Evolutionary conservation across 1,140 invertebrate species (phyloP).

Genomic region (Anastatus disparis): DNA sequence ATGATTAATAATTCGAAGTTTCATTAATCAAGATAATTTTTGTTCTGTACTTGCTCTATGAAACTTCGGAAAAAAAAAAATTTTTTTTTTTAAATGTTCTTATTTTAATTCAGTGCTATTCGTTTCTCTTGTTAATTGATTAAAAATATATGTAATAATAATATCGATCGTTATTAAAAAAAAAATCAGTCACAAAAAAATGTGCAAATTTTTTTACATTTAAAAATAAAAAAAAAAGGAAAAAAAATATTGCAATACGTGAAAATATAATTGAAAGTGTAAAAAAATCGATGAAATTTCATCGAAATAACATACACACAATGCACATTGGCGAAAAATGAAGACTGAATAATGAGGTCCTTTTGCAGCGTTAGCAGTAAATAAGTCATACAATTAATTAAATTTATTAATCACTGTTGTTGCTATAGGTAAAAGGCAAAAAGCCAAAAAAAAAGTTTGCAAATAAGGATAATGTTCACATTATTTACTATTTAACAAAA

Average conservation of each 20-base stretch:
- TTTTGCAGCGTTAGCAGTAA: conserved; percentile 25
- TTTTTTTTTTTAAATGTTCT: conserved; percentile 11
- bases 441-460: background rate
- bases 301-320: conserved; percentile 13
- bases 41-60: background rate
- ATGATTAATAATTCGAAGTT: background rate
- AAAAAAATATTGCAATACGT: background rate
- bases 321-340: conserved; percentile 24
- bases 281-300: background rate
- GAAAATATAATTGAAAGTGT: background rate
- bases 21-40: background rate
- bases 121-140: background rate
- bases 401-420: conserved; percentile 16
- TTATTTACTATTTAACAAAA: background rate
- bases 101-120: conserved; percentile 1
- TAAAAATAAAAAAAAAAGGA: no score
- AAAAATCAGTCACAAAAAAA: background rate
- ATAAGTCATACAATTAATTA: background rate
- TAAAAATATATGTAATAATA: background rate
- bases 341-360: conserved; percentile 30
- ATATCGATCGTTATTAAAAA: no score
- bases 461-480: background rate
- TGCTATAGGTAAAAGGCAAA: background rate
- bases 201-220: no score
- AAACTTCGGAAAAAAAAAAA: no score